Evolutionary conservation across 2,888 invertebrate genomes (phyloP).

Genomic region (Eremobia ochroleuca): DNA sequence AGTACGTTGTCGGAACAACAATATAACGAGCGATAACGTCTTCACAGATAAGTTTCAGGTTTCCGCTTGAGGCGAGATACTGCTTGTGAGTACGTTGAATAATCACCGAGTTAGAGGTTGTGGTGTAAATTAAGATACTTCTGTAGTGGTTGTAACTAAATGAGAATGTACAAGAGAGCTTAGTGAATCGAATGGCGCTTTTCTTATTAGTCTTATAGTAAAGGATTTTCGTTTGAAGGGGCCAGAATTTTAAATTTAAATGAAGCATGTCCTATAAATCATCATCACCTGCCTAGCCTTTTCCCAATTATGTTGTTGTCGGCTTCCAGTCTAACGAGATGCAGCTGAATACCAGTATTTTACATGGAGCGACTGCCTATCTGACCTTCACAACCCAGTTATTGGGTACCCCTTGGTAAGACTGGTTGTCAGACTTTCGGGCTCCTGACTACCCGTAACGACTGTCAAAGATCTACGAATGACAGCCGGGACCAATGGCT

Average conservation of each 20-base stretch:
- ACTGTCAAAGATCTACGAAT: too few species aligned
- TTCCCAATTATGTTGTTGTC: too few species aligned
- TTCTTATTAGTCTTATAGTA: not conserved
- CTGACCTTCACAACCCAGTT: too few species aligned
- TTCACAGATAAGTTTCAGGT: conserved; percentile 62
- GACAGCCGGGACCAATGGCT: too few species aligned
- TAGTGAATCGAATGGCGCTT: not conserved
- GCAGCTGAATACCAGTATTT: too few species aligned
- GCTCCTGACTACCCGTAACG: too few species aligned
- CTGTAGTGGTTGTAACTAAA: not conserved
- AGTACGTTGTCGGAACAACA: conserved; percentile 44
- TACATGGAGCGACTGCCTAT: too few species aligned
- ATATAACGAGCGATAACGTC: conserved; percentile 56
- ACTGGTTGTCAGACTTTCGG: too few species aligned
- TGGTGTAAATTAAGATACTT: conserved; percentile 6
- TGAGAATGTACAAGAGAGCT: not conserved
- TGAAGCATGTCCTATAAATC: not conserved
- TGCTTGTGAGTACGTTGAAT: conserved; percentile 11
- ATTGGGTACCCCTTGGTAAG: too few species aligned
- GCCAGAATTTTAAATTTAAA: not conserved
- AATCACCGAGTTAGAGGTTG: conserved; percentile 14
- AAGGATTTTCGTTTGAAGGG: not conserved
- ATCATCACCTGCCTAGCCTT: too few species aligned
- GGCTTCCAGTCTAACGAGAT: too few species aligned
- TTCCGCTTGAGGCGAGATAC: conserved; percentile 48